Base-by-base conservation (phyloP, 2,113 vertebrate species). In the Centrocercus urophasianus region DNA sequence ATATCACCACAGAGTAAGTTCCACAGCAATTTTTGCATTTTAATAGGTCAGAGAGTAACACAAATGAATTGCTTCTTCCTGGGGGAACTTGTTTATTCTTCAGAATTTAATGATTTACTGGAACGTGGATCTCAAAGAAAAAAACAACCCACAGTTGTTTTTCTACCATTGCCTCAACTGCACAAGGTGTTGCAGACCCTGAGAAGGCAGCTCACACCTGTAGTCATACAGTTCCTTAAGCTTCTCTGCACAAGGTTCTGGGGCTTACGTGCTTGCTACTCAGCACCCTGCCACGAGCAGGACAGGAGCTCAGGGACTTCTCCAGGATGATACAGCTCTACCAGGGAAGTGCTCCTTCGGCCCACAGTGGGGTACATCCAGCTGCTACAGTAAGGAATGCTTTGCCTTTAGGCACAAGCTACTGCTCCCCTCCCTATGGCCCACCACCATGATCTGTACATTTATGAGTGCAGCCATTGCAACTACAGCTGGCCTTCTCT, bases 21-120 rank as follows among this genome's bases (percentile, higher is more conserved):
- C 63, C 89, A 65, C 59, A 76, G 80, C 83, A 90, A 87, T 86
- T 95, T 93, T 92, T 90, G 57, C 64, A 83, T 95, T 94, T 92
- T 82, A 86, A 56, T 48, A 72, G 76, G 90, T 84, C 80, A 90
- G 80, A 93, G 75, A 81, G 76, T 79, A 86, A 85, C 86, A 66
- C 18, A 73, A 79, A 92, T 72, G 2, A 93, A 86, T 90, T 60
- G 43, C 73, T 88, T 90, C 70, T 83, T 94, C 63, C 61, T 40
- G 17, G 42, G 50, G 76, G 73, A 72, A 61, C 27, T 64, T 77
- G 75, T 90, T 93, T 83, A 63, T 83, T 95, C 67, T 80, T 81
- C 50, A 48, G 48, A 61, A 90, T 36, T 59, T 45, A 43, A 56
- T 47, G 16, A 88, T 66, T 85, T 86, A 77, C 50, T 60, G 28